These are phyloP conservation scores for Ectemnius lituratus DNA, from an alignment of 2,888 invertebrate genomes.

Conservation along the genomic window DNA sequence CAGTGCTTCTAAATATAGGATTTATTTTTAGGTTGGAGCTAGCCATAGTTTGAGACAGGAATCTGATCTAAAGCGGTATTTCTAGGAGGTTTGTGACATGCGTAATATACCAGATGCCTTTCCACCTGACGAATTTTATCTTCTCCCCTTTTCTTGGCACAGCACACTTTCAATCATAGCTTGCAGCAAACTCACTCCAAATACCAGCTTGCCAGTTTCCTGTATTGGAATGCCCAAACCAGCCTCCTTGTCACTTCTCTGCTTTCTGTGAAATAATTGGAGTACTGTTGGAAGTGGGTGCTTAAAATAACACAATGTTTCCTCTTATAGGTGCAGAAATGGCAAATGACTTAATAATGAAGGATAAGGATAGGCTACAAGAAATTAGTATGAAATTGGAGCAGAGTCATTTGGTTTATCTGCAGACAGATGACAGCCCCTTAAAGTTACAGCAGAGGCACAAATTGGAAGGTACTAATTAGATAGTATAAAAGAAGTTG, in stretches of 20 bases:
- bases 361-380: constrained; percentile 80
- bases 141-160: background rate
- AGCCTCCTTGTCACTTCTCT: constrained; percentile 1
- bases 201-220: too few relatives aligned
- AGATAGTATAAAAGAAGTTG: background rate
- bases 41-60: constrained; percentile 62
- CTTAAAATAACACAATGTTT: background rate
- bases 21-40: constrained; percentile 75
- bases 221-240: background rate
- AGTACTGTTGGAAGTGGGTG: constrained; percentile 1
- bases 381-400: constrained; percentile 87
- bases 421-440: constrained; percentile 89
- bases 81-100: constrained; percentile 62
- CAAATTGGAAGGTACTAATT: constrained; percentile 85
- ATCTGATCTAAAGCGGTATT: constrained; percentile 63
- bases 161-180: background rate
- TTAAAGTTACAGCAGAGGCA: constrained; percentile 87
- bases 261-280: constrained; percentile 9
- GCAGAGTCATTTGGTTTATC: constrained; percentile 87
- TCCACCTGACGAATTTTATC: constrained; percentile 1
- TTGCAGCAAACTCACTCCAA: too few relatives aligned
- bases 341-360: constrained; percentile 67
- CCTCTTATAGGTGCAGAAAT: constrained; percentile 59
- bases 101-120: constrained; percentile 26
- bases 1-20: constrained; percentile 69